Evolutionary conservation across 2,113 vertebrate species (phyloP).

Genomic region (Anhinga anhinga): DNA sequence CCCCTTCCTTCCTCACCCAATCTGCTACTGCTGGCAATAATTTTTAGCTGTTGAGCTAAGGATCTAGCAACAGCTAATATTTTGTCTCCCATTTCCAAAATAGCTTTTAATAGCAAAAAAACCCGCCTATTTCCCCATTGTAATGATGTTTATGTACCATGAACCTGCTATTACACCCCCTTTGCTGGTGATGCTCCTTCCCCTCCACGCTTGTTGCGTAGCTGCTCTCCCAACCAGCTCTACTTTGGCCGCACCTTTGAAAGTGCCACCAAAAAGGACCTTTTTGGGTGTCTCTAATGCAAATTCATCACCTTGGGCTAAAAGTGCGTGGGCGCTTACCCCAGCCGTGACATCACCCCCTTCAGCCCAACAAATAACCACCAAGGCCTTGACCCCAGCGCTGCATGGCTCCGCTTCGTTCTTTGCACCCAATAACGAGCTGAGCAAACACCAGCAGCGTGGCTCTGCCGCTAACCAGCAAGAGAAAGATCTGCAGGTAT

Average conservation of each 20-base stretch:
- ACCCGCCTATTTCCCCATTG: background rate
- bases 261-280: background rate
- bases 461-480: background rate
- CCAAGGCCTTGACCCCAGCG: background rate
- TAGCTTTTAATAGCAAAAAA: background rate
- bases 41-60: background rate
- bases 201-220: background rate
- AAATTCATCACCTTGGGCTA: background rate
- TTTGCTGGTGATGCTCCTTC: background rate
- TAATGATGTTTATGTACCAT: background rate
- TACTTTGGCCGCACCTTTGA: background rate
- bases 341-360: background rate
- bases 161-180: background rate
- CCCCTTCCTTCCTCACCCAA: background rate
- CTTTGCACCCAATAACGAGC: background rate
- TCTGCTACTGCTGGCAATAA: background rate
- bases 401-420: accelerated
- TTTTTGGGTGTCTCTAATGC: background rate
- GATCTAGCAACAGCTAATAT: background rate
- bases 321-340: background rate
- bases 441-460: background rate
- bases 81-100: background rate
- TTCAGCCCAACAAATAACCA: background rate
- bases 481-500: background rate
- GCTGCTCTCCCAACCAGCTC: background rate